Evolutionary conservation across 2,797 vertebrate genomes (phyloP), one percentile per base, ranked within the genome.

Genomic region (Lemur catta): DNA sequence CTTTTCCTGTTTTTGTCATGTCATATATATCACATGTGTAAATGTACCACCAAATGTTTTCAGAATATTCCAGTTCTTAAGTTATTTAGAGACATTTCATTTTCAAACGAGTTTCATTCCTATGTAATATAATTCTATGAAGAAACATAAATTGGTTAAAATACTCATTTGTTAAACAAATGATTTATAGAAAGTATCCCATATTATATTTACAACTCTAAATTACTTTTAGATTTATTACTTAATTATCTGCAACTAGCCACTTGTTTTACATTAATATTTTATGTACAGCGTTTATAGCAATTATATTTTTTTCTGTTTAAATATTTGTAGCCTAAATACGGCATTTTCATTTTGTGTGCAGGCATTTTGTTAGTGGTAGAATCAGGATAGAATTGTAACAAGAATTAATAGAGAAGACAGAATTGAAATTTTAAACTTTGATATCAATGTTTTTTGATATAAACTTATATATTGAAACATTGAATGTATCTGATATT

Each of bases 311-410:
- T 38, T 75, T 87, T 95, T 35, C 17, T n/a, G 17, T 52, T 48
- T 91, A 95, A 89, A 79, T 82, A 91, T 74, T 30, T 95, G 18
- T 82, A 84, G 89, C 17, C 35, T 2, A 94, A 65, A 74, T 59
- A 41, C 4, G 8, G 4, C 22, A 61, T 84, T 81, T 69, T 72
- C 2, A 55, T 50, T 75, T 89, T 84, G 65, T 33, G 10, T 71
- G 2, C 38, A 35, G 59, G 22, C 15, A 38, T 78, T 93, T 75
- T 80, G 7, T 72, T 89, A 82, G 3, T 76, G 48, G 35, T 22
- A 89, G 28, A 72, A 92, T 75, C 71, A 65, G 10, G 12, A 72
- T 67, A 78, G 28, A 78, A 43, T 86, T 82, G 10, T 52, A 75
- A 57, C 88, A 35, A 43, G 15, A 94, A 57, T 48, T 76, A 35